These are phyloP conservation scores for Nephrotoma guestfalica DNA, from an alignment of 2,888 invertebrate species.

Conservation along the genomic window DNA sequence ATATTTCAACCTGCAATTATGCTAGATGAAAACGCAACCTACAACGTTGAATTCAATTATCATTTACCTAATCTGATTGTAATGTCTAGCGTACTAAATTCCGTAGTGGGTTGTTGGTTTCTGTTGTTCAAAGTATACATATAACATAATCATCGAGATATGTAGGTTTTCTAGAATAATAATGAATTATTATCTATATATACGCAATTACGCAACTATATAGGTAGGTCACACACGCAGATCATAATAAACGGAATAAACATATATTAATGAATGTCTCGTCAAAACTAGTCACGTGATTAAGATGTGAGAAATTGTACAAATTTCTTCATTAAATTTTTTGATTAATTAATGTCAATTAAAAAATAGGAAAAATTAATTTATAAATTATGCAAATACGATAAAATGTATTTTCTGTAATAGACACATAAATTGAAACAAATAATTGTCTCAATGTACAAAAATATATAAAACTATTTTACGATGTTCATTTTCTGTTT, in stretches of 20 bases:
- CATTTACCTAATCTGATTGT: neutral
- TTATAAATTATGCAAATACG: neutral
- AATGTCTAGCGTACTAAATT: neutral
- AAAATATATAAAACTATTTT: neutral
- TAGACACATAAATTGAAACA: neutral
- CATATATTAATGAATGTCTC: neutral
- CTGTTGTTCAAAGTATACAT: neutral
- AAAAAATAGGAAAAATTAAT: neutral
- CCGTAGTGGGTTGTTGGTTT: neutral
- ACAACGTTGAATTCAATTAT: neutral
- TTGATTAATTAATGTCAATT: neutral
- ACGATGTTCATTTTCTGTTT: neutral
- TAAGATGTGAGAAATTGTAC: neutral
- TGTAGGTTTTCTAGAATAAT: neutral
- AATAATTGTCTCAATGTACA: neutral
- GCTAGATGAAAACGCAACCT: neutral
- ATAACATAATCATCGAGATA: neutral
- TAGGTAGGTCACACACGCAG: neutral
- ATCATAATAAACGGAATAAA: neutral
- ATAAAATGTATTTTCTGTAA: neutral
- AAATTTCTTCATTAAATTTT: neutral
- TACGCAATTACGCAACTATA: neutral
- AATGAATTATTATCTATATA: neutral
- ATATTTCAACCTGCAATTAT: neutral
- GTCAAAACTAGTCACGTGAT: neutral